These are phyloP conservation scores for Nezara viridula DNA, from an alignment of 2,888 invertebrate genomes.

Conservation along the genomic window DNA sequence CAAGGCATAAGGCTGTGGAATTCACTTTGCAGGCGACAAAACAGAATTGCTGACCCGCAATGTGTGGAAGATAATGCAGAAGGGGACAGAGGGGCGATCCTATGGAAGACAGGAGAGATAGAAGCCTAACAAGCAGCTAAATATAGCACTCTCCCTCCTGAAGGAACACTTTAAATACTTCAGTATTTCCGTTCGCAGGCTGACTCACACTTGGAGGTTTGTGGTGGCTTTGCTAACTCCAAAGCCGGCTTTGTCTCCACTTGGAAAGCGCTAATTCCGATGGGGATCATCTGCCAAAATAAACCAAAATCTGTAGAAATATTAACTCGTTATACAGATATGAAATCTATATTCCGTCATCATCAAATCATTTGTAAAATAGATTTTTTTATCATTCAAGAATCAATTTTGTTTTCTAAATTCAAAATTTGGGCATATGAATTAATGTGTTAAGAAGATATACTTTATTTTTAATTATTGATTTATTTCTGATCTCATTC, in stretches of 20 bases:
- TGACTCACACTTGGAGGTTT: background rate
- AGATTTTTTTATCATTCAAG: too few species aligned
- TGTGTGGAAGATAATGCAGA: background rate
- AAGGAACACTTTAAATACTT: conserved; percentile 49
- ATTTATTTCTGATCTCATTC: too few species aligned
- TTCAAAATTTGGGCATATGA: too few species aligned
- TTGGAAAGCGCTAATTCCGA: background rate
- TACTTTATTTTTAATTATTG: too few species aligned
- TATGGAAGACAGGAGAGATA: background rate
- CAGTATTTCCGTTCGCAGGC: conserved; percentile 44
- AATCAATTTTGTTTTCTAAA: too few species aligned
- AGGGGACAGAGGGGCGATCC: background rate
- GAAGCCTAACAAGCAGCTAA: conserved; percentile 43
- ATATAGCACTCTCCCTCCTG: background rate
- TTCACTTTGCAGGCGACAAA: background rate
- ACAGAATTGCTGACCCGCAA: background rate
- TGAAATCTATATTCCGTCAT: background rate
- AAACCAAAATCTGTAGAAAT: background rate
- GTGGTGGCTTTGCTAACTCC: conserved; percentile 27
- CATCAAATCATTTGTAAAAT: background rate
- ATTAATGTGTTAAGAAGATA: too few species aligned
- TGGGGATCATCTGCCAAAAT: background rate
- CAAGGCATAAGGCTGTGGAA: too few species aligned
- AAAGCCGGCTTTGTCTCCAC: background rate
- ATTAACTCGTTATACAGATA: background rate